A percentile compares a stretch with the other conserved stretches of the same genome.
Conservation (phyloP, 2,888 invertebrate species). For the Euproctis similis region DNA sequence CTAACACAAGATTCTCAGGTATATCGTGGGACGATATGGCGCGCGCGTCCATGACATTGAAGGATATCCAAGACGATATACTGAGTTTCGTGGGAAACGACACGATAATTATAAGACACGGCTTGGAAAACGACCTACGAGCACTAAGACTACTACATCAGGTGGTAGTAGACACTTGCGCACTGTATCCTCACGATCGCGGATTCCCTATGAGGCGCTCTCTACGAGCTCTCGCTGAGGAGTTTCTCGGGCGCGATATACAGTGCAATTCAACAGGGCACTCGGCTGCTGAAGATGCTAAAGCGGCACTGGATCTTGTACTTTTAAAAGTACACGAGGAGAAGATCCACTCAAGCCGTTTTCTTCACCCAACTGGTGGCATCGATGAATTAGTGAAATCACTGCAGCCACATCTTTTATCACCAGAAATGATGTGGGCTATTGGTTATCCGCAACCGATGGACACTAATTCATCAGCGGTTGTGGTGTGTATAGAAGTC, state of each 20-base stretch:
- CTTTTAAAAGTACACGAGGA: slow-evolving; percentile 79
- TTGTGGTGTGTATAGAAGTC: too few species aligned
- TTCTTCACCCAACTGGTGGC: slow-evolving; percentile 61
- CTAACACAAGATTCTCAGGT: slow-evolving; percentile 97
- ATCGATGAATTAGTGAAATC: slow-evolving; percentile 74
- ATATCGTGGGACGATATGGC: slow-evolving; percentile 79
- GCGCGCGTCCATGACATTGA: slow-evolving; percentile 80
- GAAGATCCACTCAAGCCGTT: too few species aligned
- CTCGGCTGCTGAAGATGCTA: slow-evolving; percentile 95
- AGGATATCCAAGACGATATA: slow-evolving; percentile 90
- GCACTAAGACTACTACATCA: slow-evolving; percentile 89
- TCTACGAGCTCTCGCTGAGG: slow-evolving; percentile 84
- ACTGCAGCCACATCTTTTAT: slow-evolving; percentile 78
- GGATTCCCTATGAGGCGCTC: slow-evolving; percentile 91
- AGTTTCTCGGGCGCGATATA: slow-evolving; percentile 85
- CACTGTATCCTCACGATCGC: slow-evolving; percentile 88
- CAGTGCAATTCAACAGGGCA: slow-evolving; percentile 85
- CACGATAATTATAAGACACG: slow-evolving; percentile 96
- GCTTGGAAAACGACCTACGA: slow-evolving; percentile 93
- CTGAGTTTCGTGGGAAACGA: slow-evolving; percentile 85
- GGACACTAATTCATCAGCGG: slow-evolving; percentile 75
- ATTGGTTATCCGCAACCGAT: slow-evolving; percentile 87
- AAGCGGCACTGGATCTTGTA: slow-evolving; percentile 92
- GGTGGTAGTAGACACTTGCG: slow-evolving; percentile 91
- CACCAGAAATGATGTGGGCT: slow-evolving; percentile 76